These are phyloP conservation scores for Donacobius atricapilla DNA, from an alignment of 2,113 vertebrate genomes.

Conservation along the genomic window DNA sequence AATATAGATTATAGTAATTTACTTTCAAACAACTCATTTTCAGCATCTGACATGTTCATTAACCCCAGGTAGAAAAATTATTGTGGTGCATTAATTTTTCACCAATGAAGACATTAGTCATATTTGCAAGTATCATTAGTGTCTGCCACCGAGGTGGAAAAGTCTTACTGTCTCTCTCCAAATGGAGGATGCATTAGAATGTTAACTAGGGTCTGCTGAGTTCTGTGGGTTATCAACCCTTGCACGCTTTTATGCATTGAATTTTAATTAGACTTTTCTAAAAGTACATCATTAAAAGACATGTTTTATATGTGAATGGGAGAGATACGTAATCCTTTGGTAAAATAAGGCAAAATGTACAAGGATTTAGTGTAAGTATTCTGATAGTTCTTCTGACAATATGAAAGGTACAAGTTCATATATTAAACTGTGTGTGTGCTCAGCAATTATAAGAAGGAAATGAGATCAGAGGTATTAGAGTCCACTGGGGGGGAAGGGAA, in stretches of 20 bases:
- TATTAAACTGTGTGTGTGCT: conserved; percentile 39
- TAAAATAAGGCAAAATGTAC: conserved; percentile 64
- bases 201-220: conserved; percentile 68
- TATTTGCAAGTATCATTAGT: conserved; percentile 84
- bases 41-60: conserved; percentile 93
- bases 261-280: conserved; percentile 71
- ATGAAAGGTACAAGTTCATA: conserved; percentile 12
- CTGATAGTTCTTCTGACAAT: conserved; percentile 38
- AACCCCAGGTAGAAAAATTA: conserved; percentile 89
- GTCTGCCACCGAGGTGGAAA: conserved; percentile 77
- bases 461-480: not conserved
- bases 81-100: conserved; percentile 88
- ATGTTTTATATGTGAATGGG: conserved; percentile 48
- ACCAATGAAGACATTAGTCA: conserved; percentile 91
- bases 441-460: conserved; percentile 31
- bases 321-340: conserved; percentile 55
- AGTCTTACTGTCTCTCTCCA: conserved; percentile 71
- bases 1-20: conserved; percentile 95
- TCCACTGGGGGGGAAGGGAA: not conserved
- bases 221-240: conserved; percentile 61
- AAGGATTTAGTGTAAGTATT: conserved; percentile 41
- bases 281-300: conserved; percentile 64
- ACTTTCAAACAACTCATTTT: conserved; percentile 96
- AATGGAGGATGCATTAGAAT: conserved; percentile 73
- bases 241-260: conserved; percentile 62